phyloP scores from a whole-genome alignment of 2,888 invertebrate species.

The Machimus atricapillus region DNA sequence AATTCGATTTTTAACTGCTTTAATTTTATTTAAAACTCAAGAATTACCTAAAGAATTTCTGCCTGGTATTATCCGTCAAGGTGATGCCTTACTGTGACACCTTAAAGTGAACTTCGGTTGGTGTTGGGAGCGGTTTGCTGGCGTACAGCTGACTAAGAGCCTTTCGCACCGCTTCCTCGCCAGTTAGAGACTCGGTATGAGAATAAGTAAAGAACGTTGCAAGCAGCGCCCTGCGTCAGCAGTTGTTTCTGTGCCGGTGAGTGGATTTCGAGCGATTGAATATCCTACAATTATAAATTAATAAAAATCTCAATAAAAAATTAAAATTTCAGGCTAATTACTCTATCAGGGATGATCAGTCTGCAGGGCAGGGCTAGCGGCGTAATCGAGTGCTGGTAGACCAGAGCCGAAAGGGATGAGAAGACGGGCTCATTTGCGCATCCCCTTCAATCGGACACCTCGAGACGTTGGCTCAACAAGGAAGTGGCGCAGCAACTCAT shows the following conservation, averaged over 20 bases:
- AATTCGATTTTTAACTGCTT: neutral
- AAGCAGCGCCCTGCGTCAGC: slow-evolving; percentile 86
- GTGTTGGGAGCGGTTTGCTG: no score
- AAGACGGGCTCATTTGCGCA: slow-evolving; percentile 97
- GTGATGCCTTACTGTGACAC: no score
- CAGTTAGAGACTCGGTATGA: slow-evolving; percentile 96
- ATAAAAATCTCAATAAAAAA: neutral
- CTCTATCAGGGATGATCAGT: no score
- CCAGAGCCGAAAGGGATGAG: slow-evolving; percentile 93
- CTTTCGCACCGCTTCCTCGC: slow-evolving; percentile 82
- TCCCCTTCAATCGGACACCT: slow-evolving; percentile 89
- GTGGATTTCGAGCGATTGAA: no score
- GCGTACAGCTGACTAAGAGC: slow-evolving; percentile 74
- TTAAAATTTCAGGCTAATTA: slow-evolving; percentile 9
- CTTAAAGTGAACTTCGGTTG: no score
- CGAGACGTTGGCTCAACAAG: no score
- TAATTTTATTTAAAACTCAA: neutral
- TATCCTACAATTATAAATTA: slow-evolving; percentile 49
- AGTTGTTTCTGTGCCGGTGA: no score
- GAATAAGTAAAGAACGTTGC: slow-evolving; percentile 91
- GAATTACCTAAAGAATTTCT: slow-evolving; percentile 60
- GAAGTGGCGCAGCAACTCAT: no score
- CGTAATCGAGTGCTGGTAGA: slow-evolving; percentile 97
- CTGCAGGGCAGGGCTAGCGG: slow-evolving; percentile 93
- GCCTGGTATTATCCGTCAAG: no score